Base-by-base conservation (phyloP, 2,797 vertebrate genomes). In the Epinephelus coioides region DNA sequence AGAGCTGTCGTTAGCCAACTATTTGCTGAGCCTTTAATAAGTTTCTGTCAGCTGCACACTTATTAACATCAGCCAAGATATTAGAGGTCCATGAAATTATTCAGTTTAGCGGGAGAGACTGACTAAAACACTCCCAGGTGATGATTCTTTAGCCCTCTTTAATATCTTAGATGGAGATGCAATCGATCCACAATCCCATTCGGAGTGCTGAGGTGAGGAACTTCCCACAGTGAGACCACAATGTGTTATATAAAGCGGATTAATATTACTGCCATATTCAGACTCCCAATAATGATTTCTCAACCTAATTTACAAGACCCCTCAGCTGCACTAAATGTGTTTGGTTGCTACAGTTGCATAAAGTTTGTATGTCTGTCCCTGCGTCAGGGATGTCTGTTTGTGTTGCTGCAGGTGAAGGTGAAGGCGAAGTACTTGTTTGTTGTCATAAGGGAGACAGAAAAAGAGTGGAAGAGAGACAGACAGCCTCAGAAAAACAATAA, bases 121-220 rank as follows among this genome's bases (percentile, higher is more conserved):
- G 72, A 87, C 81, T 68, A 77, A 81, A 86, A 83, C 53, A 59
- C 60, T 81, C 82, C 75, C 76, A 27, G 67, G 60, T 80, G 86
- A 59, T 56, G 59, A 46, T 79, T 80, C 67, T 83, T 83, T 70
- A 84, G 86, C 73, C 77, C 79, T 69, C 47, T 86, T 90, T 88
- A 92, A 94, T 91, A 89, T 90, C 85, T 81, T 54, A 85, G 84
- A 91, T 81, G 83, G 71, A 90, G 70, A 85, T 66, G 59, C 65
- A 73, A 91, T 93, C 86, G 91, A 93, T 93, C 88, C 78, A 57
- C 54, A 72, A 67, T 69, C 74, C 85, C 78, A 21, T 65, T 49
- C 19, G 55, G 73, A 81, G 77, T 73, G 78, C 75, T 69, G 82
- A 85, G 89, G 86, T 91, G 89, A 90, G 79, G 61, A 78, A 77